A percentile compares a stretch with the other conserved stretches of the same genome.
phyloP scores from a whole-genome alignment of 2,797 vertebrate species.

The Telmatherina bonti region DNA sequence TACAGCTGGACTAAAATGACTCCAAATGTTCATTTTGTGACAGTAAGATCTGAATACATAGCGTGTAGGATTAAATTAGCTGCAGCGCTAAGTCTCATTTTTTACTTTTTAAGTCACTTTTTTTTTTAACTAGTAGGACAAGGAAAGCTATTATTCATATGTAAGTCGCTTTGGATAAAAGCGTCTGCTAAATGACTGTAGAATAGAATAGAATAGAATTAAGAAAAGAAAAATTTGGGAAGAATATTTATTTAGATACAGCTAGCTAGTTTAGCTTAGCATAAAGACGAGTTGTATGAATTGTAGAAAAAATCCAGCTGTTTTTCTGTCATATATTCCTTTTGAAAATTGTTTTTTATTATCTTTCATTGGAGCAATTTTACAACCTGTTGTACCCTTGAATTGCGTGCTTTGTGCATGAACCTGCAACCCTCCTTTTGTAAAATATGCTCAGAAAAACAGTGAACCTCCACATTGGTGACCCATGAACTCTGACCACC shows the following conservation, averaged over 20 bases:
- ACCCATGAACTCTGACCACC: slow-evolving; percentile 24
- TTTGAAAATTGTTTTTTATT: neutral
- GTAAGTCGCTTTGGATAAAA: too few species aligned
- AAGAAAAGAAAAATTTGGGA: too few species aligned
- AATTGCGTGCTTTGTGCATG: neutral
- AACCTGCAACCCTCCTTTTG: slow-evolving; percentile 20
- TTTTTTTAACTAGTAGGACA: too few species aligned
- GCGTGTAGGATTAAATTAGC: neutral
- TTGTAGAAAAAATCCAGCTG: neutral
- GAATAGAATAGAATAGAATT: too few species aligned
- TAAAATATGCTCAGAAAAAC: slow-evolving; percentile 20
- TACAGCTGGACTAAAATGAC: slow-evolving; percentile 14
- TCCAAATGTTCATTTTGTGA: slow-evolving; percentile 1
- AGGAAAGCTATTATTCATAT: too few species aligned
- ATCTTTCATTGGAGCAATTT: neutral
- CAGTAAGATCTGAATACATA: neutral
- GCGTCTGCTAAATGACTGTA: too few species aligned
- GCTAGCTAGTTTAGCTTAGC: neutral
- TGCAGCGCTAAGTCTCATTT: neutral
- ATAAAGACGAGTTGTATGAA: neutral
- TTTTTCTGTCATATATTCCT: neutral
- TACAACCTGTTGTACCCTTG: neutral
- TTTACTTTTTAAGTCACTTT: too few species aligned
- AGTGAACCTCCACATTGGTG: slow-evolving; percentile 11
- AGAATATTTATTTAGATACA: neutral